Conservation (phyloP, 2,888 invertebrate genomes). For the Teleogryllus oceanicus region DNA sequence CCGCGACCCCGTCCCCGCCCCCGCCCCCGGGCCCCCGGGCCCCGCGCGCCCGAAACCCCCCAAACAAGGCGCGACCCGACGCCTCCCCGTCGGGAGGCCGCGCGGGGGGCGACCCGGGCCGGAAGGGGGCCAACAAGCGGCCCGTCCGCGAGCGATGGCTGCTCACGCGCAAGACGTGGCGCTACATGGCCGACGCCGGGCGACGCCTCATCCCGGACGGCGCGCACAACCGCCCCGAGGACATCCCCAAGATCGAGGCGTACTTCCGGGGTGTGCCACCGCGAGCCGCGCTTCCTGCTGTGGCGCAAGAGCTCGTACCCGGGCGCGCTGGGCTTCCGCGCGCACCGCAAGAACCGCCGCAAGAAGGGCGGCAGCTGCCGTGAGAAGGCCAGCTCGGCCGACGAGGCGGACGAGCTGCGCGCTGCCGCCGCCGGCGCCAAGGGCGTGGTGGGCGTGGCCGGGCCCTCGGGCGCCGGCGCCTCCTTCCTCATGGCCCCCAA, state of each 20-base stretch:
- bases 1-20: background rate
- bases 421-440: conserved; percentile 60
- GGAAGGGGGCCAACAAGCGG: conserved; percentile 46
- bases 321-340: conserved; percentile 59
- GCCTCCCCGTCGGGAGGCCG: background rate
- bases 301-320: conserved; percentile 84
- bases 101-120: background rate
- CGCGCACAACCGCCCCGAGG: conserved; percentile 66
- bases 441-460: conserved; percentile 54
- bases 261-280: conserved; percentile 77
- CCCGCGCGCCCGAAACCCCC: too few relatives aligned
- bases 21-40: background rate
- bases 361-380: conserved; percentile 65
- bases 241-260: conserved; percentile 75
- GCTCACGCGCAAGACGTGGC: conserved; percentile 83
- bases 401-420: conserved; percentile 56
- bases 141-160: conserved; percentile 77
- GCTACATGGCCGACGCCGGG: conserved; percentile 89
- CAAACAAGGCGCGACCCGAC: background rate
- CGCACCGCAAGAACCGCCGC: conserved; percentile 52
- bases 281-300: conserved; percentile 71
- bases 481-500: conserved; percentile 45
- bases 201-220: conserved; percentile 81
- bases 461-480: conserved; percentile 47
- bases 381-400: conserved; percentile 59